These are phyloP conservation scores for Hartigia nigra DNA, from an alignment of 2,888 invertebrate species.

Conservation along the genomic window DNA sequence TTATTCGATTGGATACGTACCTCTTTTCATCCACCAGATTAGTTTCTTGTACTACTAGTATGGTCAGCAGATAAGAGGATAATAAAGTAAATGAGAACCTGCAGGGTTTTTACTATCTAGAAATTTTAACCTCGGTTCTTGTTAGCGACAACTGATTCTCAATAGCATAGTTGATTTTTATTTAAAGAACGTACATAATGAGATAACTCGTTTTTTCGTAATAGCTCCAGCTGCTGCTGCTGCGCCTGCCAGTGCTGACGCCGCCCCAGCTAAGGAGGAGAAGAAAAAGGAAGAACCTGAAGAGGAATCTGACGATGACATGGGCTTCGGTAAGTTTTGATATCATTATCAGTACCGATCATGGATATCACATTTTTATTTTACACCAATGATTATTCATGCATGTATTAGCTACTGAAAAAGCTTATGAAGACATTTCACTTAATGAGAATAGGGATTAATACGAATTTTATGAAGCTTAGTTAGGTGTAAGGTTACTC, in stretches of 20 bases:
- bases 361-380: constrained; percentile 25
- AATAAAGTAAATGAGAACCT: constrained; percentile 47
- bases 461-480: constrained; percentile 20
- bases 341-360: constrained; percentile 1
- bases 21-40: constrained; percentile 60
- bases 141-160: constrained; percentile 13
- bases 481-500: constrained; percentile 16
- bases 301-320: constrained; percentile 90
- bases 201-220: not conserved
- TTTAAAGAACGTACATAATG: not conserved
- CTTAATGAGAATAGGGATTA: constrained; percentile 43
- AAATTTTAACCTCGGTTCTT: constrained; percentile 21
- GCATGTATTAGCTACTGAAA: constrained; percentile 73
- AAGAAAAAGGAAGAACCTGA: constrained; percentile 84
- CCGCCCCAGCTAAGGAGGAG: constrained; percentile 76
- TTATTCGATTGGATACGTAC: constrained; percentile 15
- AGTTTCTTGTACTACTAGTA: constrained; percentile 37
- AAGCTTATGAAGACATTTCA: constrained; percentile 36
- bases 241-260: constrained; percentile 73
- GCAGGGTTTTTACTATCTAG: constrained; percentile 31
- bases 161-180: not conserved
- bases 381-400: constrained; percentile 68
- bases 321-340: constrained; percentile 84
- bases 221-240: constrained; percentile 60
- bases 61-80: constrained; percentile 58